Evolutionary conservation across 2,888 invertebrate genomes (phyloP).

Genomic region (Lacanobia wlatinum): DNA sequence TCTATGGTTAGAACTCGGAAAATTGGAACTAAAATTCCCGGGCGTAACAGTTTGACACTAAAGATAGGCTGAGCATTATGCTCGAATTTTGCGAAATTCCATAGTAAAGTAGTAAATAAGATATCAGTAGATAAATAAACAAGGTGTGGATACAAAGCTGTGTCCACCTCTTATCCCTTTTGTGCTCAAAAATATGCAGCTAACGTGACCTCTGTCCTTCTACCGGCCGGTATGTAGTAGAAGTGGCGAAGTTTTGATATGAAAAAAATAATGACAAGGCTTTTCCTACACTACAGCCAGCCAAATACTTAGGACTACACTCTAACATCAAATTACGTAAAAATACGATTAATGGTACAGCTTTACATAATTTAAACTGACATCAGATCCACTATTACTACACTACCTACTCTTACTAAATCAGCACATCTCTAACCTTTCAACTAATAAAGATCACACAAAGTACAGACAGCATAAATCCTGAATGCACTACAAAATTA

Average conservation of each 20-base stretch:
- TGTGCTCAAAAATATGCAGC: too few species aligned
- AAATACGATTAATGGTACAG: conserved; percentile 4
- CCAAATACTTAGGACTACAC: neutral
- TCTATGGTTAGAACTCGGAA: neutral
- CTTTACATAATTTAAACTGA: neutral
- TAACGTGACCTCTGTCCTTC: too few species aligned
- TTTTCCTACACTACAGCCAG: neutral
- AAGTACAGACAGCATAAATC: conserved; percentile 28
- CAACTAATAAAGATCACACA: conserved; percentile 32
- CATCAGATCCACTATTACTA: neutral
- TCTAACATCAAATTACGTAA: conserved; percentile 5
- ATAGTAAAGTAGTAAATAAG: neutral
- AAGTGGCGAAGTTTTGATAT: neutral
- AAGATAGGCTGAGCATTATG: too few species aligned
- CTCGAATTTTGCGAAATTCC: too few species aligned
- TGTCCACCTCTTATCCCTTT: too few species aligned
- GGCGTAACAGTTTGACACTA: neutral
- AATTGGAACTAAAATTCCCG: neutral
- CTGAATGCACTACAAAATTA: conserved; percentile 47
- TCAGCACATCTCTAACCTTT: conserved; percentile 31
- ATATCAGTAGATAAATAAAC: too few species aligned
- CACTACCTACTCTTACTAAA: neutral
- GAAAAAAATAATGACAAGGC: too few species aligned
- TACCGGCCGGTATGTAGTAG: too few species aligned
- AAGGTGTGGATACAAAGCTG: too few species aligned